Evolutionary conservation across 2,113 vertebrate genomes (phyloP).

Genomic region (Romanogobio albipinnatus): DNA sequence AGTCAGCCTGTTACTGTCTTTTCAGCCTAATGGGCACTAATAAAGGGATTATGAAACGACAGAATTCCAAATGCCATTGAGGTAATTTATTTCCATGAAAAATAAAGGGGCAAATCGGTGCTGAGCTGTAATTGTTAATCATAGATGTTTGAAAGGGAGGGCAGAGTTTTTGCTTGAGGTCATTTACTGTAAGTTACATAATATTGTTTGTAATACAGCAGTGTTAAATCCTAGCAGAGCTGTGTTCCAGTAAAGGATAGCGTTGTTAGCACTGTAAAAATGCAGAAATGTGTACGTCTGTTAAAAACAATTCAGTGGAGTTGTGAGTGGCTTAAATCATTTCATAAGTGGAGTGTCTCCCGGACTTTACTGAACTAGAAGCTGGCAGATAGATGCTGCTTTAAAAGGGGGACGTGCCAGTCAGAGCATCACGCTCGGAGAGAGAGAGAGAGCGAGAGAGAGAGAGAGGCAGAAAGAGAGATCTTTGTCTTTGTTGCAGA

Average conservation of each 20-base stretch:
- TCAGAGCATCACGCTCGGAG: slow-evolving; percentile 35
- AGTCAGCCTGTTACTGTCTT: slow-evolving; percentile 56
- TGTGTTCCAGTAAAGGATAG: not conserved
- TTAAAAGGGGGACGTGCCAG: slow-evolving; percentile 56
- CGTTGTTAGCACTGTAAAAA: not conserved
- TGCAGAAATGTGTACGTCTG: not conserved
- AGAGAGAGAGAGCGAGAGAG: slow-evolving; percentile 32
- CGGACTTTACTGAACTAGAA: not conserved
- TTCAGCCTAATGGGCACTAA: slow-evolving; percentile 64
- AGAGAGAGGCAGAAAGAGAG: slow-evolving; percentile 7
- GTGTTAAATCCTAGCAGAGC: not conserved
- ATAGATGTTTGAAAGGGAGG: not conserved
- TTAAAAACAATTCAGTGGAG: not conserved
- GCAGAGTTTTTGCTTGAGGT: not conserved
- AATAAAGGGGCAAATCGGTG: not conserved
- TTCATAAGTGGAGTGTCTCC: not conserved
- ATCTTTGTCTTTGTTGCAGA: slow-evolving; percentile 1
- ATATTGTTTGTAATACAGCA: slow-evolving; percentile 11
- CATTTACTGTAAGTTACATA: slow-evolving; percentile 22
- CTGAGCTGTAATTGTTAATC: slow-evolving; percentile 9
- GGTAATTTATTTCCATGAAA: slow-evolving; percentile 58
- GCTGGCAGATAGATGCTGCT: not conserved
- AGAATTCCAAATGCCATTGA: slow-evolving; percentile 9
- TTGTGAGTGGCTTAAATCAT: not conserved
- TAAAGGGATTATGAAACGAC: slow-evolving; percentile 62